Conservation (phyloP, 2,888 invertebrate species). For the Parelbella ahira region DNA sequence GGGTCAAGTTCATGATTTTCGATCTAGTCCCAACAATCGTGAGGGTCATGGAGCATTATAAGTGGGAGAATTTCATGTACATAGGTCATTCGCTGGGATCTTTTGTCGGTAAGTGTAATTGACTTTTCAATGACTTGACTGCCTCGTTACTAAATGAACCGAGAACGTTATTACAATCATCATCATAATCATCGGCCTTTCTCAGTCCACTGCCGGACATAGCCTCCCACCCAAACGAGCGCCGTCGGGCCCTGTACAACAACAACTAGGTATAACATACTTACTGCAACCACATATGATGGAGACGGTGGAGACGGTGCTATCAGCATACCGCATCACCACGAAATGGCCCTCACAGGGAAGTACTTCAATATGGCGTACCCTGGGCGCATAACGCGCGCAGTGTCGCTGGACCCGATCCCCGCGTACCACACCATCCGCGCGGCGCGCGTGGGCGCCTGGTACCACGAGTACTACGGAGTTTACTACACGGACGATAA, state of each 20-base stretch:
- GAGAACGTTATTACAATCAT: no score
- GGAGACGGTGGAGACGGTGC: no score
- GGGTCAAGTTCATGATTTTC: conserved; percentile 42
- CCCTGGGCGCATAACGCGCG: conserved; percentile 70
- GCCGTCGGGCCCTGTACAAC: no score
- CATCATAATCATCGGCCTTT: no score
- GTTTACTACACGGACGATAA: conserved; percentile 47
- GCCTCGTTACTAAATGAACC: no score
- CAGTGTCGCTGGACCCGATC: conserved; percentile 60
- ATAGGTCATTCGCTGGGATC: conserved; percentile 62
- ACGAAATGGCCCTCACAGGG: no score
- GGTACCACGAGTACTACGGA: conserved; percentile 57
- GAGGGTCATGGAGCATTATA: conserved; percentile 46
- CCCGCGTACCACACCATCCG: conserved; percentile 46
- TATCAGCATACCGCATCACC: no score
- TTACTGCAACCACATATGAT: no score
- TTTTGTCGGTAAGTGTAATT: conserved; percentile 51
- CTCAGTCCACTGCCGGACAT: no score
- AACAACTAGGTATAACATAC: no score
- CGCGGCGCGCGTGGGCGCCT: conserved; percentile 38
- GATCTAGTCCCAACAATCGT: conserved; percentile 49
- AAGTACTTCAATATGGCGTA: conserved; percentile 64
- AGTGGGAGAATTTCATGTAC: conserved; percentile 53
- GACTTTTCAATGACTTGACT: no score
- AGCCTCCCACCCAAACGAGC: no score